These are phyloP conservation scores for Pyrocephalus nanus DNA, from an alignment of 2,797 vertebrate genomes.

Conservation along the genomic window DNA sequence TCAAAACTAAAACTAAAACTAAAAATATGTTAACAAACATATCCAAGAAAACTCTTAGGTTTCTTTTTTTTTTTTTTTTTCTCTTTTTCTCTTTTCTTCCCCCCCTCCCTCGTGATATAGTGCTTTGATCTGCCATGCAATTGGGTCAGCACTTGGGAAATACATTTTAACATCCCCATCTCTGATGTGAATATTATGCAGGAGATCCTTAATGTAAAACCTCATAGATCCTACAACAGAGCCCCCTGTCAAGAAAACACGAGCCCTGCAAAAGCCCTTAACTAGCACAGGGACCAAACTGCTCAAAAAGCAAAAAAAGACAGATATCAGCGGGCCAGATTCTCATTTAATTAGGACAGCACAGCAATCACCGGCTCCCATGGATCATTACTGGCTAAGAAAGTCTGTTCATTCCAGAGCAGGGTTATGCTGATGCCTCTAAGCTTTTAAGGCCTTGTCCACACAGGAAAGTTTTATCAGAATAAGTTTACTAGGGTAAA, in stretches of 20 bases:
- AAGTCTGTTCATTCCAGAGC: background rate
- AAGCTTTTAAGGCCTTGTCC: background rate
- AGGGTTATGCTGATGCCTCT: background rate
- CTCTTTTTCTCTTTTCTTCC: background rate
- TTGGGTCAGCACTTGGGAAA: slow-evolving; percentile 62
- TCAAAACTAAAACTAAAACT: too few relatives aligned
- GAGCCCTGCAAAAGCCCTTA: background rate
- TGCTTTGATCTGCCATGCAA: slow-evolving; percentile 67
- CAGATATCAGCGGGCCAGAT: background rate
- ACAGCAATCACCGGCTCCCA: background rate
- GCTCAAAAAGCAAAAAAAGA: background rate
- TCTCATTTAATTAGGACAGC: background rate
- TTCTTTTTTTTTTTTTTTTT: background rate
- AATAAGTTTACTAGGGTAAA: background rate
- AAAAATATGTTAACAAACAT: slow-evolving; percentile 33
- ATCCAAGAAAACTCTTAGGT: background rate
- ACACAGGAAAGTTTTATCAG: background rate
- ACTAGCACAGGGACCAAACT: background rate
- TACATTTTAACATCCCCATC: slow-evolving; percentile 36
- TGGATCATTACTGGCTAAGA: background rate
- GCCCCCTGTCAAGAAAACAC: background rate
- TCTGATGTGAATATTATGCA: background rate
- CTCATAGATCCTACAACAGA: background rate
- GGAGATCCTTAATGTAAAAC: slow-evolving; percentile 6
- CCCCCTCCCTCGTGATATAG: accelerated